Conservation (phyloP, 2,113 vertebrate genomes). For the Taxidea taxus region DNA sequence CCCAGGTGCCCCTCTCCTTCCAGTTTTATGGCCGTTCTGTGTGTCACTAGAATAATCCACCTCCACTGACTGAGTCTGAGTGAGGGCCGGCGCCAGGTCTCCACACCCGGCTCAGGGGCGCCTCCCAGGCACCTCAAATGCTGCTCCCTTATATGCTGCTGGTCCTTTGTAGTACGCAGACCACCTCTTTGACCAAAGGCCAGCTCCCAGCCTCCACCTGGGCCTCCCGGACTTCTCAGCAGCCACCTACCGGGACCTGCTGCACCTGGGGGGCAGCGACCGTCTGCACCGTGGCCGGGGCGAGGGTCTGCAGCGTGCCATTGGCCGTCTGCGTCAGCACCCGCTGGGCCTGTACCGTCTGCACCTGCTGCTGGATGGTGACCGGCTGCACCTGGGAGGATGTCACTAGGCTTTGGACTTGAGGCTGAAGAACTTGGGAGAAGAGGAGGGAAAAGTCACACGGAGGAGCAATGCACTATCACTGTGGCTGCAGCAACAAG, state of each 20-base stretch:
- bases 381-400: conserved; percentile 93
- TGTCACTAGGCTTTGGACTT: conserved; percentile 94
- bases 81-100: not conserved
- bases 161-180: not conserved
- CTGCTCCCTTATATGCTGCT: not conserved
- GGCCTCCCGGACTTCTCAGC: not conserved
- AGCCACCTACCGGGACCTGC: conserved; percentile 87
- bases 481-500: not conserved
- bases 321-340: conserved; percentile 90
- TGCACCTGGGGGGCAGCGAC: conserved; percentile 93
- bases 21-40: not conserved
- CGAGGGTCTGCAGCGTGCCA: conserved; percentile 93
- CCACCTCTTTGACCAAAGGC: not conserved
- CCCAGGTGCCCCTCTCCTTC: too few relatives aligned
- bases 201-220: rapidly evolving
- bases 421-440: conserved; percentile 93
- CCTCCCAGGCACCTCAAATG: not conserved
- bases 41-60: not conserved
- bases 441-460: conserved; percentile 35
- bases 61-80: not conserved
- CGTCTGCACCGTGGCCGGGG: conserved; percentile 91
- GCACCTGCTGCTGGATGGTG: conserved; percentile 95
- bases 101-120: not conserved
- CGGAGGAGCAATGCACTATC: not conserved
- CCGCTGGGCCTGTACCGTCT: conserved; percentile 86